Percentiles rank a stretch among this genome's conserved stretches.
phyloP scores from a whole-genome alignment of 1,140 invertebrate genomes.

The Cyclina sinensis region DNA sequence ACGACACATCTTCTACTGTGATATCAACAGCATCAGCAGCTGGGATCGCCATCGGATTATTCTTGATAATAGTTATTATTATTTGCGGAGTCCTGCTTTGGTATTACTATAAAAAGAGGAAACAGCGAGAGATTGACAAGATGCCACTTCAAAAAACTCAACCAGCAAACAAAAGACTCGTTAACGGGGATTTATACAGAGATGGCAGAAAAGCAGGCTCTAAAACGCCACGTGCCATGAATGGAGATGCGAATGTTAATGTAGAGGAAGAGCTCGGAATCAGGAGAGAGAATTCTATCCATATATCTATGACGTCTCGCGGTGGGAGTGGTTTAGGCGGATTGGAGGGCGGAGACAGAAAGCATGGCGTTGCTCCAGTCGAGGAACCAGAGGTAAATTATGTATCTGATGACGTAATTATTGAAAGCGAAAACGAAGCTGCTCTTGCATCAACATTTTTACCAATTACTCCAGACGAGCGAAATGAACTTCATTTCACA shows the following conservation, averaged over 20 bases:
- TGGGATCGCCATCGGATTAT: conserved; percentile 11
- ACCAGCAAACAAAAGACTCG: conserved; percentile 54
- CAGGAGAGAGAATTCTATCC: conserved; percentile 55
- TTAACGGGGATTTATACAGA: conserved; percentile 43
- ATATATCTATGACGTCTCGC: conserved; percentile 57
- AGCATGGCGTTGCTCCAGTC: conserved; percentile 25
- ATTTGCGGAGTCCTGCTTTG: conserved; percentile 39
- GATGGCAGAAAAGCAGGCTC: background rate
- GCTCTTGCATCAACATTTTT: conserved; percentile 55
- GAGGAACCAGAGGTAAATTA: conserved; percentile 66
- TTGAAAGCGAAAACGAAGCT: conserved; percentile 56
- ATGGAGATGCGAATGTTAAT: conserved; percentile 52
- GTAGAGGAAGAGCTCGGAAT: conserved; percentile 35
- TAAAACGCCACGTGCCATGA: conserved; percentile 49
- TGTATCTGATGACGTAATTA: conserved; percentile 46
- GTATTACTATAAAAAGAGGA: conserved; percentile 60
- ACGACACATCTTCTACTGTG: conserved; percentile 36
- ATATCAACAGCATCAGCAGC: conserved; percentile 59
- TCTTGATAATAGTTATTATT: conserved; percentile 34
- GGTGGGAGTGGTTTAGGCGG: conserved; percentile 44
- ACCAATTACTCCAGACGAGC: conserved; percentile 35
- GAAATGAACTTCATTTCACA: conserved; percentile 53
- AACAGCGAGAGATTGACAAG: conserved; percentile 23
- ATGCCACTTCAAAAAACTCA: conserved; percentile 38
- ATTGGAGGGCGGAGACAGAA: conserved; percentile 28